These are phyloP conservation scores for Corythaeola cristata DNA, from an alignment of 2,113 vertebrate genomes.

Conservation along the genomic window DNA sequence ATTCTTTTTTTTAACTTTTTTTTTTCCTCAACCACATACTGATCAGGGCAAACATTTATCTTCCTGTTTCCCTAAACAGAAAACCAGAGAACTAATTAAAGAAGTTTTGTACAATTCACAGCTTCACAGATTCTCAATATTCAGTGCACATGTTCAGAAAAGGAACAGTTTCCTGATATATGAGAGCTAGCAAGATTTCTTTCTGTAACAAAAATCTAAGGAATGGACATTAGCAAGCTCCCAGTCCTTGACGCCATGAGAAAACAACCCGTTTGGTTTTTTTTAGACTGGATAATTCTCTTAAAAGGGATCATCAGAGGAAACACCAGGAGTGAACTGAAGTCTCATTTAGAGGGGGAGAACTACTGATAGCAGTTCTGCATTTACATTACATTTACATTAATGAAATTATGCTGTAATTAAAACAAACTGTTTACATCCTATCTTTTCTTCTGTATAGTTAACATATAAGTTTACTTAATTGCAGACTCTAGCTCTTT, in stretches of 20 bases:
- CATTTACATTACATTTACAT: neutral
- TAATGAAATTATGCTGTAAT: neutral
- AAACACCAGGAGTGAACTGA: neutral
- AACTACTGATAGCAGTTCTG: neutral
- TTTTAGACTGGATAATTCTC: neutral
- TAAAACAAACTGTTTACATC: neutral
- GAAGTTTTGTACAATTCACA: neutral
- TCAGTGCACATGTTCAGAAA: neutral
- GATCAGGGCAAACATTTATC: neutral
- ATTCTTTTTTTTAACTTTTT: neutral
- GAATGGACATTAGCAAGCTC: neutral
- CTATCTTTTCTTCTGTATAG: neutral
- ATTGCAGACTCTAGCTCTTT: neutral
- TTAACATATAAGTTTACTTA: neutral
- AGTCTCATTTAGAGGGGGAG: neutral
- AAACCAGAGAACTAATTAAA: neutral
- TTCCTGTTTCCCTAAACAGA: neutral
- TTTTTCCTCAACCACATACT: neutral
- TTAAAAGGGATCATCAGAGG: neutral
- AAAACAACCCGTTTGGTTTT: neutral
- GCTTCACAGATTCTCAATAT: neutral
- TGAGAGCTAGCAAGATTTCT: neutral
- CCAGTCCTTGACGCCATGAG: neutral
- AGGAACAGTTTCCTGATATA: neutral
- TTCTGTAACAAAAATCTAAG: neutral